A percentile compares a stretch with the other conserved stretches of the same genome.
Conservation (phyloP, 2,797 vertebrate species). For the Selene dorsalis region DNA sequence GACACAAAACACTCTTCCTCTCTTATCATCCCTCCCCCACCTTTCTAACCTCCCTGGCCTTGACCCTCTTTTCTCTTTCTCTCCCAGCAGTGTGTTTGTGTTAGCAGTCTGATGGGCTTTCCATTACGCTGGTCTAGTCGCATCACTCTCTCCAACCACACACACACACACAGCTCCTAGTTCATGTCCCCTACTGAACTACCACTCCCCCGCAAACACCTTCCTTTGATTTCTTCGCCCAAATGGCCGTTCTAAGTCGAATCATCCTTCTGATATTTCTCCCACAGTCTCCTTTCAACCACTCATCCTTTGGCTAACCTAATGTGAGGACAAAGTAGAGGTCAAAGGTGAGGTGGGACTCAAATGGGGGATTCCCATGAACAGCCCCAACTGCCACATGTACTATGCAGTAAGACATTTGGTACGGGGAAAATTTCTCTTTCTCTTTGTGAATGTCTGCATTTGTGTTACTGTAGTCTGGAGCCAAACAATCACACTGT, state of each 20-base stretch:
- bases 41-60: conserved; percentile 35
- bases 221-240: conserved; percentile 41
- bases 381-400: conserved; percentile 16
- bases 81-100: conserved; percentile 78
- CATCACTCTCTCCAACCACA: conserved; percentile 74
- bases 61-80: conserved; percentile 9
- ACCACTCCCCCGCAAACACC: conserved; percentile 52
- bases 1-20: conserved; percentile 65
- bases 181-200: conserved; percentile 3
- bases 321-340: conserved; percentile 39
- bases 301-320: conserved; percentile 35
- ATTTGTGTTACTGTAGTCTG: not conserved
- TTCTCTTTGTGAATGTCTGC: conserved; percentile 25
- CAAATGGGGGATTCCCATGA: conserved; percentile 39
- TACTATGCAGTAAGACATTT: conserved; percentile 15
- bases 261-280: conserved; percentile 25
- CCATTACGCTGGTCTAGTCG: conserved; percentile 79
- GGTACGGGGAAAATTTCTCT: not conserved
- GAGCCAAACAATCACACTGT: not conserved
- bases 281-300: conserved; percentile 36
- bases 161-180: conserved; percentile 17
- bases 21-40: conserved; percentile 50
- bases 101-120: conserved; percentile 83
- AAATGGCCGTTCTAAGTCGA: not conserved
- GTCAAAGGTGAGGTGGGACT: conserved; percentile 53